Evolutionary conservation across 2,797 vertebrate species (phyloP), one percentile per base, ranked within the genome.

Genomic region (Falco naumanni): DNA sequence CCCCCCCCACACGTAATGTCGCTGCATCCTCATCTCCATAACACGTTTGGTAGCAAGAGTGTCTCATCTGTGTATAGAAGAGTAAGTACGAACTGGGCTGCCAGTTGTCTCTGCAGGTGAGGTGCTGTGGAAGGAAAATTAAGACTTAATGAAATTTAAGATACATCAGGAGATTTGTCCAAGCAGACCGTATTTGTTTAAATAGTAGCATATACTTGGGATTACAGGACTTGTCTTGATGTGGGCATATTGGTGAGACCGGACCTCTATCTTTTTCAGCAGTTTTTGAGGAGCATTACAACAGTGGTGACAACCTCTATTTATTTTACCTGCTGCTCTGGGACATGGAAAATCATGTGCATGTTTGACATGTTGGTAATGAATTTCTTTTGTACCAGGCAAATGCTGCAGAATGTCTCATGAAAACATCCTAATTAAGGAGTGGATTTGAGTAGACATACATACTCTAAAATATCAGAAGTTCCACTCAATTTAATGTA

Each of bases 401-500:
- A 91, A 92, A 78, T 1, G 3, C 43, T 92, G 82, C 72, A 92
- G 79, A 96, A 72, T 71, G 78, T 81, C 81, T 97, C 79, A 65
- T 76, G 92, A 90, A 95, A 97, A 93, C 84, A 63, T 95, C 87
- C 93, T 94, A 87, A 95, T 97, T 96, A 95, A 75, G 69, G 69
- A 90, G 50, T 65, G 69, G 81, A 87, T 96, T 87, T 95, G 94
- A 96, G 87, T 75, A 93, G 95, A 92, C 78, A 59, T 65, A 61
- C 90, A 89, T 87, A 90, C 88, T 92, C 93, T 95, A 81, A 95
- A 97, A 96, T 96, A 97, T 92, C 93, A 91, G 87, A 95, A 96
- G 95, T 95, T 96, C 89, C 90, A 95, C 96, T 96, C 95, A 94
- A 91, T 94, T 90, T 96, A 92, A 93, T 87, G 87, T 95, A 95